Percentiles rank a stretch among this genome's conserved stretches.
Evolutionary conservation across 2,888 invertebrate genomes (phyloP).

Genomic region (Salticus scenicus): DNA sequence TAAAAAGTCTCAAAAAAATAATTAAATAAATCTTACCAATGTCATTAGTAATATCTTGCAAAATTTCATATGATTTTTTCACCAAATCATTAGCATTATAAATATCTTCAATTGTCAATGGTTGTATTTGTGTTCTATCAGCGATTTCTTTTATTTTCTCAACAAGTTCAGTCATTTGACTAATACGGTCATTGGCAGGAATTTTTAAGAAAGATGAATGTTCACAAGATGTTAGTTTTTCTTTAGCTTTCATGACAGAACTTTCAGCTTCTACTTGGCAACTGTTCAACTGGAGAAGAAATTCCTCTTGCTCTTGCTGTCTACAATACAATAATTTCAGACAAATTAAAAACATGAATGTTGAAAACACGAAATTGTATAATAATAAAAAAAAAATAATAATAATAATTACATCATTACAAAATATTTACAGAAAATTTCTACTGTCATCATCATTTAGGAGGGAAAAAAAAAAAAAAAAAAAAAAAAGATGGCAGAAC

Average conservation of each 20-base stretch:
- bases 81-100: constrained; percentile 38
- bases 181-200: constrained; percentile 15
- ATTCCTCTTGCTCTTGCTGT: constrained; percentile 41
- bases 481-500: no score
- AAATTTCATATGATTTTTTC: constrained; percentile 30
- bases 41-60: constrained; percentile 41
- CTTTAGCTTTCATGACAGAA: constrained; percentile 29
- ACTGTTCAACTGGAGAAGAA: constrained; percentile 27
- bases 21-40: constrained; percentile 36
- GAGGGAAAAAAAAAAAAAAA: no score
- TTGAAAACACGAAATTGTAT: no score
- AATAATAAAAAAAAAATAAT: no score
- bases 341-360: no score
- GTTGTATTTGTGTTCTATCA: constrained; percentile 15
- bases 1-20: no score
- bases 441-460: no score
- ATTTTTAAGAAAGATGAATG: constrained; percentile 26
- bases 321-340: no score
- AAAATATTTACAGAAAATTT: no score
- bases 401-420: no score
- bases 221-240: constrained; percentile 39
- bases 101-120: constrained; percentile 52
- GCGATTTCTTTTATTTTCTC: constrained; percentile 8
- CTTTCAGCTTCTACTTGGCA: constrained; percentile 39
- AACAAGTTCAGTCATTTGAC: constrained; percentile 23